These are phyloP conservation scores for Drosophila bifasciata DNA, from an alignment of 1,140 invertebrate species.

Conservation along the genomic window DNA sequence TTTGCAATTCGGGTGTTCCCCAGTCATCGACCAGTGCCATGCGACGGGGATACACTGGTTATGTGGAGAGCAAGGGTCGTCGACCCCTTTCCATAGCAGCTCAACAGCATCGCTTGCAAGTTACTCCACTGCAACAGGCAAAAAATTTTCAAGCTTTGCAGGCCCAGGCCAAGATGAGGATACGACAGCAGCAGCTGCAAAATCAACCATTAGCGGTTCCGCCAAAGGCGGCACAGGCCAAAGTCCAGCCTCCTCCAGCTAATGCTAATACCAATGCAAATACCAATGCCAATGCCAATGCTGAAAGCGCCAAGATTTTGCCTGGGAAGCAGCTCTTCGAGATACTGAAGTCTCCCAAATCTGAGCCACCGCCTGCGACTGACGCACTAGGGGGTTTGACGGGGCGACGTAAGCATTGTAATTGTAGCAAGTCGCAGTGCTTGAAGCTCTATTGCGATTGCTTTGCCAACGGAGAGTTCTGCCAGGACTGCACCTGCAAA, in stretches of 20 bases:
- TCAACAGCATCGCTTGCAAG: slow-evolving; percentile 38
- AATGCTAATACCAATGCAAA: slow-evolving; percentile 9
- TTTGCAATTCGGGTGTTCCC: slow-evolving; percentile 51
- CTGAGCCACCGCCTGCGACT: slow-evolving; percentile 2
- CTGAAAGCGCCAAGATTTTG: slow-evolving; percentile 15
- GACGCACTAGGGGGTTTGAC: slow-evolving; percentile 46
- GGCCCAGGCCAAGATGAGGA: slow-evolving; percentile 50
- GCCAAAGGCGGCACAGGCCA: slow-evolving; percentile 9
- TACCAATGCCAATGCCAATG: slow-evolving; percentile 13
- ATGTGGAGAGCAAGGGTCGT: slow-evolving; percentile 44
- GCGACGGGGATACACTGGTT: slow-evolving; percentile 61
- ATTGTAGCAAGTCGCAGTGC: slow-evolving; percentile 99
- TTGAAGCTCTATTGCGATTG: slow-evolving; percentile 99
- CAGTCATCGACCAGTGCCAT: slow-evolving; percentile 53
- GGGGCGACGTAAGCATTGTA: slow-evolving; percentile 88
- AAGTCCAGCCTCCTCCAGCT: neutral
- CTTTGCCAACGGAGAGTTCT: slow-evolving; percentile 99
- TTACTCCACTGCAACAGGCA: slow-evolving; percentile 42
- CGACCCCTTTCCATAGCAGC: slow-evolving; percentile 30
- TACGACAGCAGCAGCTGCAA: slow-evolving; percentile 52
- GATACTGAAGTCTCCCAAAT: slow-evolving; percentile 49
- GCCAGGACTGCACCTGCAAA: slow-evolving; percentile 98
- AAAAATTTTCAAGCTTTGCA: slow-evolving; percentile 46
- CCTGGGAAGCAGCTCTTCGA: slow-evolving; percentile 60
- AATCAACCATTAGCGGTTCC: slow-evolving; percentile 9